These are phyloP conservation scores for Lasioglossum leucozonium DNA, from an alignment of 2,888 invertebrate genomes.

Conservation along the genomic window DNA sequence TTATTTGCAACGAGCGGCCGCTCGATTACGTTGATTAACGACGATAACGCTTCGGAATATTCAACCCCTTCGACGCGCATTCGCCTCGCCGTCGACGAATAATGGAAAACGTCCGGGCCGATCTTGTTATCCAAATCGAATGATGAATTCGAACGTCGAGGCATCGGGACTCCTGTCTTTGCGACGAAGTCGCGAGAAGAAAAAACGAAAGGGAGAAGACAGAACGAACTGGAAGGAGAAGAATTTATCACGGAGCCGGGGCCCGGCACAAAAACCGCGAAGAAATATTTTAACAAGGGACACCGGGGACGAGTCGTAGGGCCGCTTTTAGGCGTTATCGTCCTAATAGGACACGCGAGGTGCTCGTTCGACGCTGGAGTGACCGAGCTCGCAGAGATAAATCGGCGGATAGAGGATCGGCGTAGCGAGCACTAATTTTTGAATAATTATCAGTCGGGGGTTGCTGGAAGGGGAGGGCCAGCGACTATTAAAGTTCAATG, in stretches of 20 bases:
- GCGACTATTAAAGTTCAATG: conserved; percentile 37
- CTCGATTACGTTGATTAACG: conserved; percentile 51
- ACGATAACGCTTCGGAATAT: conserved; percentile 39
- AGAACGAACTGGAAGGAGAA: neutral
- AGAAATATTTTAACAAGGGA: conserved; percentile 48
- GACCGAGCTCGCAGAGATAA: conserved; percentile 57
- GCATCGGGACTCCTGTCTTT: neutral
- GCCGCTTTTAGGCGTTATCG: conserved; percentile 71
- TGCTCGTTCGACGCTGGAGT: conserved; percentile 53
- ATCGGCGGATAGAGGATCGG: conserved; percentile 27
- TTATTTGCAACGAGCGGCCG: conserved; percentile 39
- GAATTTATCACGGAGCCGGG: conserved; percentile 46
- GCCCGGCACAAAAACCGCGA: conserved; percentile 55
- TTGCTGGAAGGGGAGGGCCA: neutral
- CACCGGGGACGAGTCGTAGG: conserved; percentile 53
- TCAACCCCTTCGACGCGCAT: neutral
- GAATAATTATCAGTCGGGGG: conserved; percentile 59
- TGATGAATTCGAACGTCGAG: conserved; percentile 41
- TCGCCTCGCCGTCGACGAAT: conserved; percentile 11
- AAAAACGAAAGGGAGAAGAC: neutral
- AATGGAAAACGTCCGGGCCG: conserved; percentile 27
- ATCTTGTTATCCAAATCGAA: conserved; percentile 44
- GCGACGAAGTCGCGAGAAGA: neutral
- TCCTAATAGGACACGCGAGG: conserved; percentile 65
- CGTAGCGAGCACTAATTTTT: conserved; percentile 59